Evolutionary conservation across 30 jellyfish, hydroid and myxozoan species (phyloP).

Genomic region (Phacellophora camtschatica): DNA sequence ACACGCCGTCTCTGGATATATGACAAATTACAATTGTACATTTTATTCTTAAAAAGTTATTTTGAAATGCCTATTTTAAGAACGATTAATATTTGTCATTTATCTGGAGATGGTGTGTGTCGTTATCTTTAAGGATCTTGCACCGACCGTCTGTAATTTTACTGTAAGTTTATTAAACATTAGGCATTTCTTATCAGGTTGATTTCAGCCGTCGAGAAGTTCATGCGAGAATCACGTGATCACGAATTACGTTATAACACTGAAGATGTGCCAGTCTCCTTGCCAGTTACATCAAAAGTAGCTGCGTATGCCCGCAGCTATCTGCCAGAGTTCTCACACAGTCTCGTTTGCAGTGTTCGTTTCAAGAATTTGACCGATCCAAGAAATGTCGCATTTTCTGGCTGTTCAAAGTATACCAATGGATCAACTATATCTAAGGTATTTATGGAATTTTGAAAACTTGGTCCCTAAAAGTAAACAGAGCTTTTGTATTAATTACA

Average conservation of each 20-base stretch:
- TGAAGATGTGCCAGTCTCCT: slow-evolving; percentile 30
- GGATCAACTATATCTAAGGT: slow-evolving; percentile 16
- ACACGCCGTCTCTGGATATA: no score
- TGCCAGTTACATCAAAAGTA: slow-evolving; percentile 44
- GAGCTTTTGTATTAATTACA: no score
- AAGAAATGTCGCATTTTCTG: background rate
- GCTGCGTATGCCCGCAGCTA: slow-evolving; percentile 54
- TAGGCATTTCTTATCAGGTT: background rate
- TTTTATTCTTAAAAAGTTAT: no score
- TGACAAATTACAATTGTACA: no score
- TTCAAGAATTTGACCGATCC: slow-evolving; percentile 25
- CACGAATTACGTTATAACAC: slow-evolving; percentile 22
- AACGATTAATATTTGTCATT: no score
- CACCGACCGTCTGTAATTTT: background rate
- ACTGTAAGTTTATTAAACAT: background rate
- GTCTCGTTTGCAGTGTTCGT: slow-evolving; percentile 33
- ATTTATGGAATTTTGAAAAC: background rate
- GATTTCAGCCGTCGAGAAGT: slow-evolving; percentile 16
- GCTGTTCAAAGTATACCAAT: background rate
- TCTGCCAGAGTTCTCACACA: background rate
- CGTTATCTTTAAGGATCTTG: background rate
- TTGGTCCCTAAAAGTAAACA: no score
- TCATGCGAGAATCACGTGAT: slow-evolving; percentile 17
- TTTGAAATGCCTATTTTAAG: no score
- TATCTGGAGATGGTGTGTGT: no score